Percentiles rank a stretch among this genome's conserved stretches.
Conservation (phyloP, 2,888 invertebrate genomes). For the Brachyptera putata region DNA sequence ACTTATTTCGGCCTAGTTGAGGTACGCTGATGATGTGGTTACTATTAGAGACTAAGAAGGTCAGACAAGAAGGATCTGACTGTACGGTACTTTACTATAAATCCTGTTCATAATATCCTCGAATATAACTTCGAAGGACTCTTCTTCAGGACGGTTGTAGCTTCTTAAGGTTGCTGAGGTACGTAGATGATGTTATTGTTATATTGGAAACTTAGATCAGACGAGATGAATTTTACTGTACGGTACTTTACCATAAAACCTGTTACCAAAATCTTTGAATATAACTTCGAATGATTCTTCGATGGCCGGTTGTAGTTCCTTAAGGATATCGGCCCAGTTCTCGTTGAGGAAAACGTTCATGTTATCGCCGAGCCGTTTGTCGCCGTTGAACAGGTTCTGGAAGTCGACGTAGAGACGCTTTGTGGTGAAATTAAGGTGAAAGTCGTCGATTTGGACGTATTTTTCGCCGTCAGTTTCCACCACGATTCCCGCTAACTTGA, state of each 20-base stretch:
- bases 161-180: no score
- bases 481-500: constrained; percentile 35
- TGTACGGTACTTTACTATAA: no score
- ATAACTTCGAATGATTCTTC: background rate
- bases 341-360: constrained; percentile 15
- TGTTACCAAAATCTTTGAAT: background rate
- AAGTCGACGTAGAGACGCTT: constrained; percentile 14
- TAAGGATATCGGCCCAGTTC: constrained; percentile 7
- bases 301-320: constrained; percentile 5
- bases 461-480: constrained; percentile 38
- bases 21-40: no score
- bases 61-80: no score
- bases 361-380: constrained; percentile 1
- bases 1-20: no score
- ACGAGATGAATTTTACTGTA: constrained; percentile 7
- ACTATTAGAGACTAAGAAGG: no score
- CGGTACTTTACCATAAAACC: background rate
- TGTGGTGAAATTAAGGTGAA: constrained; percentile 9
- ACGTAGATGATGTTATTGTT: constrained; percentile 30
- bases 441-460: constrained; percentile 18
- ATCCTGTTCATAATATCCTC: no score
- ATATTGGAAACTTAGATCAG: constrained; percentile 27
- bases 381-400: constrained; percentile 39
- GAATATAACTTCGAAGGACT: no score
- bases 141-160: no score